phyloP scores from a whole-genome alignment of 2,797 vertebrate genomes.

The Chaetodon trifasciatus region DNA sequence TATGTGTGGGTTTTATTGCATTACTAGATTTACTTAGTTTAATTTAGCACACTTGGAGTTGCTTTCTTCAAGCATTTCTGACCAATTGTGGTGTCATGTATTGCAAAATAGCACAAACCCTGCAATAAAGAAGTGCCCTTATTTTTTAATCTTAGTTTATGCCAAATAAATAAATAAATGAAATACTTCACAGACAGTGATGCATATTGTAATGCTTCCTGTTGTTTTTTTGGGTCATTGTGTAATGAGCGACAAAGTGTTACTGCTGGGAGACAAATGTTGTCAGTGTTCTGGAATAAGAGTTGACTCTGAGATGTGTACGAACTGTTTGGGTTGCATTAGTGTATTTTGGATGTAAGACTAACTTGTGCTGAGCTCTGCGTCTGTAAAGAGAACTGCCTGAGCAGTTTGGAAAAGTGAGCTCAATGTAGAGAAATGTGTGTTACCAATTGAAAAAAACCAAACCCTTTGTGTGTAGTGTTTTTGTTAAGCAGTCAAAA shows the following conservation, averaged over 20 bases:
- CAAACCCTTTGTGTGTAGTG: neutral
- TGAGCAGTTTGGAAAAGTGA: neutral
- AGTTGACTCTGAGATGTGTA: neutral
- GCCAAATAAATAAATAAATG: neutral
- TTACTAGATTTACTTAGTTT: neutral
- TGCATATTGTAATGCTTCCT: neutral
- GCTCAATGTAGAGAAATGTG: neutral
- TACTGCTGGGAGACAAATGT: neutral
- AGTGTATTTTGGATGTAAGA: neutral
- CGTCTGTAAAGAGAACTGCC: neutral
- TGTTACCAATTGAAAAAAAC: neutral
- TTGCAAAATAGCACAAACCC: neutral
- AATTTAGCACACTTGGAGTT: neutral
- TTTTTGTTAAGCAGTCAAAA: conserved; percentile 5
- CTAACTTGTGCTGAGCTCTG: neutral
- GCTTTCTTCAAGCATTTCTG: neutral
- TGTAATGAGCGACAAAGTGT: neutral
- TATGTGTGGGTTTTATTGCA: neutral
- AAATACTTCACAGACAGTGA: neutral
- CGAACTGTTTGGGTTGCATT: neutral
- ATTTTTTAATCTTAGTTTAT: neutral
- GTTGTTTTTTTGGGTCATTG: neutral
- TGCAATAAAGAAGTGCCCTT: neutral
- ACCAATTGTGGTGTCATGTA: neutral
- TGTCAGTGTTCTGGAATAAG: neutral